phyloP scores from a whole-genome alignment of 2,113 vertebrate genomes.

The Calidris pugnax region DNA sequence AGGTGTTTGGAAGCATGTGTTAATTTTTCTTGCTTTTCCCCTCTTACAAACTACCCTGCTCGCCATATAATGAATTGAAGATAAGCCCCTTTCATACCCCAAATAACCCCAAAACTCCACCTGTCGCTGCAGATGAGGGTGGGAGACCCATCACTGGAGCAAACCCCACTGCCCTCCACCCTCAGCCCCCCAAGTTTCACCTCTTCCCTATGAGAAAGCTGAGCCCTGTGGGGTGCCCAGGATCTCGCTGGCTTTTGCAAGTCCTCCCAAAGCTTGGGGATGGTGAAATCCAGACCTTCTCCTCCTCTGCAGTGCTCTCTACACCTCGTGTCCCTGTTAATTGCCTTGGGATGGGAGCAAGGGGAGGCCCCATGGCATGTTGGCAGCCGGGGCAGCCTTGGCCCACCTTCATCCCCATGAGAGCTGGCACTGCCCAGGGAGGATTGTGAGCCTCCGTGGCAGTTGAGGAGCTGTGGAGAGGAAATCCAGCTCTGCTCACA shows the following conservation, averaged over 20 bases:
- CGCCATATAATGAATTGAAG: not conserved
- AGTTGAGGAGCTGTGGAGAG: not conserved
- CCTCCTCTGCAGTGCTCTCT: not conserved
- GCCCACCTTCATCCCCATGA: accelerated
- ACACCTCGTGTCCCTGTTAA: accelerated
- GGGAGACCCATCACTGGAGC: not conserved
- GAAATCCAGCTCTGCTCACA: not conserved
- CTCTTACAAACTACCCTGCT: accelerated
- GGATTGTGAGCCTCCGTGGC: accelerated
- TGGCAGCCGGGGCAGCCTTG: accelerated
- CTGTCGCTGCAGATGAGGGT: not conserved
- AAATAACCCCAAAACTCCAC: not conserved
- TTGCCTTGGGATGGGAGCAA: not conserved
- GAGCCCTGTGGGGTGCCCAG: not conserved
- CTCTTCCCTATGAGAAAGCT: not conserved
- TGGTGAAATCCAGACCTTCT: not conserved
- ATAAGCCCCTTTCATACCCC: not conserved
- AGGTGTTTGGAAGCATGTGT: accelerated
- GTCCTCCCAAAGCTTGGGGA: not conserved
- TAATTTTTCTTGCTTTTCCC: not conserved
- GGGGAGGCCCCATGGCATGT: accelerated
- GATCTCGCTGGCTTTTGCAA: not conserved
- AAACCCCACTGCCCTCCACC: not conserved
- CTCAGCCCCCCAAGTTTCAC: accelerated
- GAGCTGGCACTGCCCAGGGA: not conserved